phyloP scores from a whole-genome alignment of 2,888 invertebrate species.

The Tineola bisselliella region DNA sequence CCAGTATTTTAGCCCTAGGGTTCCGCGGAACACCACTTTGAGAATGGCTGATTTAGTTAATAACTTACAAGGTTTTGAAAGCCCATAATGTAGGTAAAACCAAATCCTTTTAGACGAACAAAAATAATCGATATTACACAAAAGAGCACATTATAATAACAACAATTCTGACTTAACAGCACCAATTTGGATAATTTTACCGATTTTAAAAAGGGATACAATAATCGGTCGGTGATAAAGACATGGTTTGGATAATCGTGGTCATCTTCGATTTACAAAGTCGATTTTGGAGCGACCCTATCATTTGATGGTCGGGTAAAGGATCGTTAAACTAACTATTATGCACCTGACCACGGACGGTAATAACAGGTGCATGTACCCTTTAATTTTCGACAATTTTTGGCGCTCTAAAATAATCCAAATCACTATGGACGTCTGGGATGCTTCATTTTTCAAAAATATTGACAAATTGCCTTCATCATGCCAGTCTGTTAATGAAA shows the following conservation, averaged over 20 bases:
- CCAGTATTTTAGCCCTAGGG: too few species aligned
- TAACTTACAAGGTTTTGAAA: neutral
- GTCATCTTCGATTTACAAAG: neutral
- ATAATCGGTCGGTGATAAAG: constrained; percentile 11
- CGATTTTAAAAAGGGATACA: neutral
- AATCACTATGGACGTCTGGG: constrained; percentile 5
- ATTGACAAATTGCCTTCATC: constrained; percentile 4
- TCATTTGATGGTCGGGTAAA: constrained; percentile 8
- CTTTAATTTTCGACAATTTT: constrained; percentile 30
- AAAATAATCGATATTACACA: constrained; percentile 3
- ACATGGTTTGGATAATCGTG: neutral
- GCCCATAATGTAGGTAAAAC: neutral
- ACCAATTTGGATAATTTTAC: constrained; percentile 7
- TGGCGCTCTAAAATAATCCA: constrained; percentile 5
- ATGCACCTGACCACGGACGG: constrained; percentile 17
- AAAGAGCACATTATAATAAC: constrained; percentile 8
- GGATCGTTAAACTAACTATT: constrained; percentile 24
- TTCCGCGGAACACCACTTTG: too few species aligned
- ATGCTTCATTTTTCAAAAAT: neutral
- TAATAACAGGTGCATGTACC: constrained; percentile 25
- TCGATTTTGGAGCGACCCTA: constrained; percentile 5
- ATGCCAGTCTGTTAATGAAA: neutral
- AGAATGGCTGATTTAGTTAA: too few species aligned
- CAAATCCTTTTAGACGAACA: neutral
- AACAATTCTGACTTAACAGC: constrained; percentile 5